Conservation (phyloP, 1,140 invertebrate genomes). For the Teleopsis dalmanni region DNA sequence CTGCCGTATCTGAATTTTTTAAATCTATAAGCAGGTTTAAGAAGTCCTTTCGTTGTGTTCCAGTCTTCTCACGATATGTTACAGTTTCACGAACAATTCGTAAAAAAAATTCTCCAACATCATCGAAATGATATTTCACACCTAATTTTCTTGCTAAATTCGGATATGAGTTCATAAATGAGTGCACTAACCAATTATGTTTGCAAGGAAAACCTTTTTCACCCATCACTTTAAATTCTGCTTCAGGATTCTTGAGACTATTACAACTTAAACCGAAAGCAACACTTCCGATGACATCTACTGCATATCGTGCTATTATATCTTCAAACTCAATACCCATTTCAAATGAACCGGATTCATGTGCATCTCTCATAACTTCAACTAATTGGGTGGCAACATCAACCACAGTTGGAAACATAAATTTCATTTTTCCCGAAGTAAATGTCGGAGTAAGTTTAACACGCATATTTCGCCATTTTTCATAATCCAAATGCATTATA, state of each 20-base stretch:
- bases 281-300: slow-evolving; percentile 54
- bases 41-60: slow-evolving; percentile 33
- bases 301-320: slow-evolving; percentile 47
- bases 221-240: slow-evolving; percentile 46
- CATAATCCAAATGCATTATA: slow-evolving; percentile 44
- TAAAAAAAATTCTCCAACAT: slow-evolving; percentile 46
- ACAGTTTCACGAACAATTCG: slow-evolving; percentile 44
- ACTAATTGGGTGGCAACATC: slow-evolving; percentile 35
- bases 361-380: slow-evolving; percentile 8
- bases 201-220: slow-evolving; percentile 25
- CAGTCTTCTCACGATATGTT: slow-evolving; percentile 45
- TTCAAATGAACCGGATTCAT: too few species aligned
- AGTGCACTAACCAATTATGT: slow-evolving; percentile 17
- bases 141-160: slow-evolving; percentile 17
- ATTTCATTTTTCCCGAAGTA: slow-evolving; percentile 51
- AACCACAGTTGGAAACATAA: slow-evolving; percentile 44
- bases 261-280: slow-evolving; percentile 54
- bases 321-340: slow-evolving; percentile 35
- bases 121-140: slow-evolving; percentile 37
- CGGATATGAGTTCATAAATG: slow-evolving; percentile 22
- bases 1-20: slow-evolving; percentile 23
- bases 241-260: slow-evolving; percentile 47
- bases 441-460: slow-evolving; percentile 50
- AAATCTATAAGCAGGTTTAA: slow-evolving; percentile 12
- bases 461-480: slow-evolving; percentile 50